Base-by-base conservation (phyloP, 2,888 invertebrate genomes). In the Agrochola macilenta region DNA sequence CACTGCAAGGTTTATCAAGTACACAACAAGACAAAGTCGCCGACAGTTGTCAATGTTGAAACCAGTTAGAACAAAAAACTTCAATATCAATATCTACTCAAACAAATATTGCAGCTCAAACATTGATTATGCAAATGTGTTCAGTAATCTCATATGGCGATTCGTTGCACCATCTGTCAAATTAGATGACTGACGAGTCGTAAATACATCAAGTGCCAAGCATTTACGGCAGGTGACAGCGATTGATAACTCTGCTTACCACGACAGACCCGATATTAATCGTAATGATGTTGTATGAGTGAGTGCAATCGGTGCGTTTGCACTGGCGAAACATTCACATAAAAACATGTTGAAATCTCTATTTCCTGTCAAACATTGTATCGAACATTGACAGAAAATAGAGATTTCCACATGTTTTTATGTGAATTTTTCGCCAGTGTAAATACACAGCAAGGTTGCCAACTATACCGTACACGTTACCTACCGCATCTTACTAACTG, bases 61-160 rank as follows among this genome's bases (percentile, higher is more conserved):
- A 66, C 63, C 11, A 20, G 12, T 49, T 49, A 30, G 35, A 39
- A 57, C 79, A 57, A 82, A 58, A 83, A 79, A 63, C 5, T 54
- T 72, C 46, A 72, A 71, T n/a, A 20, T 81, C 43, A 63, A 65
- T 49, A 1, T 60, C n/a, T n/a, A n/a, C n/a, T n/a, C n/a, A n/a
- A n/a, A n/a, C n/a, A n/a, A n/a, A n/a, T n/a, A n/a, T n/a, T n/a
- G n/a, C n/a, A n/a, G 9, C 8, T 58, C 20, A 11, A 35, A 79
- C 3, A 63, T 70, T 69, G 30, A 61, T 65, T 68, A 26, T 63
- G 52, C 58, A 52, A 84, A 84, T 66, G 23, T 83, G 57, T 30
- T 72, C 17, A 64, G 39, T 43, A n/a, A 68, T 71, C 39, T 5
- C 26, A 65, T 64, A 69, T 49, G 30, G 46, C 14, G 26, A 82